Percentiles rank a stretch among this genome's conserved stretches.
phyloP scores from a whole-genome alignment of 64 coral and sea anemone genomes.

The Cladopsammia gracilis region DNA sequence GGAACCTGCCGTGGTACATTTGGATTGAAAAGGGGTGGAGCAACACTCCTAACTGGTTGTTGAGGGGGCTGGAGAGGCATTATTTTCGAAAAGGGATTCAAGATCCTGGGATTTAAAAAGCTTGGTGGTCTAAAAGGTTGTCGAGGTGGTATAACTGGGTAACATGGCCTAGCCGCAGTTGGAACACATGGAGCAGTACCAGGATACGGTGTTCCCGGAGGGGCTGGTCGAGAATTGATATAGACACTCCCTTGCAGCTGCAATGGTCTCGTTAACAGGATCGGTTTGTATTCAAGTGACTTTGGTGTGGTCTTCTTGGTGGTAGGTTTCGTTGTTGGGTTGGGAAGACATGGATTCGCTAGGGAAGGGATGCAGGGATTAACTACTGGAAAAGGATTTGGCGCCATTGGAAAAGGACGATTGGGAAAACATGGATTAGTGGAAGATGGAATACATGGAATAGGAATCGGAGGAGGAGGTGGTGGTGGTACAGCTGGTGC shows the following conservation, averaged over 20 bases:
- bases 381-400: background rate
- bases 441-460: conserved; percentile 11
- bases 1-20: background rate
- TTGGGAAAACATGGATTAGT: conserved; percentile 6
- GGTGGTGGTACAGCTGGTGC: background rate
- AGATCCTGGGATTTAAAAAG: background rate
- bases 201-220: background rate
- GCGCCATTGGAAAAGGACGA: background rate
- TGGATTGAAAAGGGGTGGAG: background rate
- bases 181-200: background rate
- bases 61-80: background rate
- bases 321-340: background rate
- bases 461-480: background rate
- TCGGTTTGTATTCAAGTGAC: background rate
- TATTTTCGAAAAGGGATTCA: background rate
- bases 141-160: background rate
- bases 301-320: background rate
- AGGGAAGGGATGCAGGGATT: conserved; percentile 56
- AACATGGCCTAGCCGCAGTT: conserved; percentile 9
- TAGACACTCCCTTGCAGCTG: conserved; percentile 26
- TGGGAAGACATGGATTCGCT: conserved; percentile 27
- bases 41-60: background rate
- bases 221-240: background rate
- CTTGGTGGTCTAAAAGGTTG: background rate
- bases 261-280: conserved; percentile 41